These are phyloP conservation scores for Liodrosophila aerea DNA, from an alignment of 2,888 invertebrate species.

Conservation along the genomic window DNA sequence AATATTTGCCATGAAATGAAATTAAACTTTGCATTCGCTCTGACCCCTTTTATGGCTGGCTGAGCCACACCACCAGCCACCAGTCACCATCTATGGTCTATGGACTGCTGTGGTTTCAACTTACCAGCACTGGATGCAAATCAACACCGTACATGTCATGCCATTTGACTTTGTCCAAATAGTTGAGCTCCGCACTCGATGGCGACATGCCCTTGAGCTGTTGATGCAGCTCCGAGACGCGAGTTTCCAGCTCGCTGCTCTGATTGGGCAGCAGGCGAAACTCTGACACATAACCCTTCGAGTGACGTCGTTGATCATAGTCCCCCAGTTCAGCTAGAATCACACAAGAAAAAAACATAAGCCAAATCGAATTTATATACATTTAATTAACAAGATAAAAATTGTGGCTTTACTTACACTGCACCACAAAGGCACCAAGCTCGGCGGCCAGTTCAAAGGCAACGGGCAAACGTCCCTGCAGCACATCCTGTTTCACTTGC, in stretches of 20 bases:
- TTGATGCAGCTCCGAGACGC: slow-evolving; percentile 94
- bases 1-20: slow-evolving; percentile 74
- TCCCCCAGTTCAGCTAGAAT: slow-evolving; percentile 95
- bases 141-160: slow-evolving; percentile 99
- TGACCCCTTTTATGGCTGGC: slow-evolving; percentile 63
- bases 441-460: slow-evolving; percentile 95
- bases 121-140: slow-evolving; percentile 96
- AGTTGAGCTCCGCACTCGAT: slow-evolving; percentile 95
- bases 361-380: background rate
- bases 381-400: background rate
- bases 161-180: slow-evolving; percentile 99
- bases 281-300: slow-evolving; percentile 95
- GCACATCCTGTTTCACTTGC: slow-evolving; percentile 97
- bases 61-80: slow-evolving; percentile 4
- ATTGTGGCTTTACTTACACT: slow-evolving; percentile 89
- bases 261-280: slow-evolving; percentile 96
- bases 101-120: too few species aligned
- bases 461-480: slow-evolving; percentile 95
- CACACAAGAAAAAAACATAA: background rate
- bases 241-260: slow-evolving; percentile 93
- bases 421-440: slow-evolving; percentile 95
- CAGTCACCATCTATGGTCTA: background rate
- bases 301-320: slow-evolving; percentile 94
- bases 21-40: slow-evolving; percentile 70
- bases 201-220: slow-evolving; percentile 88